phyloP scores from a whole-genome alignment of 2,888 invertebrate genomes.

The Perizoma flavofasciatum region DNA sequence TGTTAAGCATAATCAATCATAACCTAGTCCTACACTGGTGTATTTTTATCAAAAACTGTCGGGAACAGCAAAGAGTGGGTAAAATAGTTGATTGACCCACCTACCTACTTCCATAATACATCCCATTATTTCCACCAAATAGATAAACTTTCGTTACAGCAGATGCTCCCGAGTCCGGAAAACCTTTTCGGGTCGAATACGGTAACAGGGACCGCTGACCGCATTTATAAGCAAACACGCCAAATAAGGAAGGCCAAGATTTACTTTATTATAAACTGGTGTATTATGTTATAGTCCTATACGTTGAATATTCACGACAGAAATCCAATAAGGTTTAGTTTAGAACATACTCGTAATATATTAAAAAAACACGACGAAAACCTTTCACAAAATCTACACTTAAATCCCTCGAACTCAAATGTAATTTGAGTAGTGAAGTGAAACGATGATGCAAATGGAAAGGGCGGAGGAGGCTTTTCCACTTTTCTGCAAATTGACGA shows the following conservation, averaged over 20 bases:
- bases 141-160: conserved; percentile 50
- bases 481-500: conserved; percentile 41
- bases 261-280: conserved; percentile 46
- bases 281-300: conserved; percentile 6
- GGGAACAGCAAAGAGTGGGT: too few species aligned
- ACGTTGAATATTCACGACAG: conserved; percentile 46
- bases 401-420: neutral
- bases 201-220: conserved; percentile 47
- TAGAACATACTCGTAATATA: too few species aligned
- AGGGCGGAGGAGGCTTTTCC: conserved; percentile 40
- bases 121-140: conserved; percentile 44
- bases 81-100: too few species aligned
- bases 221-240: conserved; percentile 44
- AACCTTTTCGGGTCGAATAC: conserved; percentile 53
- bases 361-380: neutral
- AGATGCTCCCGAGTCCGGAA: conserved; percentile 44
- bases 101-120: conserved; percentile 26
- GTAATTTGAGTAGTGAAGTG: conserved; percentile 41
- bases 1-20: too few species aligned
- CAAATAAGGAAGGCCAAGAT: conserved; percentile 56
- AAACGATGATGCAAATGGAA: conserved; percentile 42
- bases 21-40: too few species aligned
- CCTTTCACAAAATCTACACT: neutral
- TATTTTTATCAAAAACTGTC: too few species aligned
- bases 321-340: too few species aligned